These are phyloP conservation scores for Gortyna flavago DNA, from an alignment of 2,888 invertebrate species.

Conservation along the genomic window DNA sequence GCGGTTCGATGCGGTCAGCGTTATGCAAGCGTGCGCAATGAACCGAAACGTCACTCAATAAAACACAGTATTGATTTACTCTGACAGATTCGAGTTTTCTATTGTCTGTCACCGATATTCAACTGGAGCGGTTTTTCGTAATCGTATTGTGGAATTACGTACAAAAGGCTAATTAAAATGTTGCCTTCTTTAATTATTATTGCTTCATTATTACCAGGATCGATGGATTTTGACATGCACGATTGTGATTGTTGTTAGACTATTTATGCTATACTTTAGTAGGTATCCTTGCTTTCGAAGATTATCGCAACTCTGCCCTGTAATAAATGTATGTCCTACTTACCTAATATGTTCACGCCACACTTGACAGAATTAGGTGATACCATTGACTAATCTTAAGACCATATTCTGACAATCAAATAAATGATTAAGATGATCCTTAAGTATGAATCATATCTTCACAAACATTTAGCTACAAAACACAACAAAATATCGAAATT, in stretches of 20 bases:
- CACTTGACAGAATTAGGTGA: background rate
- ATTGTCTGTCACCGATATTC: constrained; percentile 51
- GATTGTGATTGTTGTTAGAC: background rate
- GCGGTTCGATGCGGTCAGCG: constrained; percentile 40
- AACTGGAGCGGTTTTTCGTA: constrained; percentile 38
- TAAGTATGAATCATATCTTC: background rate
- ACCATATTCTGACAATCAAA: background rate
- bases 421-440: no score
- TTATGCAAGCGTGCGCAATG: constrained; percentile 61
- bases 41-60: constrained; percentile 64
- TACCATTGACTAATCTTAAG: background rate
- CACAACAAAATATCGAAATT: constrained; percentile 1
- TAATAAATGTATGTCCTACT: background rate
- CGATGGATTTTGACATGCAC: background rate
- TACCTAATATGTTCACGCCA: background rate
- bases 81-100: constrained; percentile 50
- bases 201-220: constrained; percentile 3
- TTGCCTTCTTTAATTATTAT: background rate
- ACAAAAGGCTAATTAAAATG: constrained; percentile 26
- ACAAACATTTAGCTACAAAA: background rate
- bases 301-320: background rate
- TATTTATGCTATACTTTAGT: background rate
- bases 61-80: constrained; percentile 58
- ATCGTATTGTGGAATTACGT: constrained; percentile 18
- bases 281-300: background rate